phyloP scores from a whole-genome alignment of 1,140 invertebrate genomes.

The Thaumatotibia leucotreta region DNA sequence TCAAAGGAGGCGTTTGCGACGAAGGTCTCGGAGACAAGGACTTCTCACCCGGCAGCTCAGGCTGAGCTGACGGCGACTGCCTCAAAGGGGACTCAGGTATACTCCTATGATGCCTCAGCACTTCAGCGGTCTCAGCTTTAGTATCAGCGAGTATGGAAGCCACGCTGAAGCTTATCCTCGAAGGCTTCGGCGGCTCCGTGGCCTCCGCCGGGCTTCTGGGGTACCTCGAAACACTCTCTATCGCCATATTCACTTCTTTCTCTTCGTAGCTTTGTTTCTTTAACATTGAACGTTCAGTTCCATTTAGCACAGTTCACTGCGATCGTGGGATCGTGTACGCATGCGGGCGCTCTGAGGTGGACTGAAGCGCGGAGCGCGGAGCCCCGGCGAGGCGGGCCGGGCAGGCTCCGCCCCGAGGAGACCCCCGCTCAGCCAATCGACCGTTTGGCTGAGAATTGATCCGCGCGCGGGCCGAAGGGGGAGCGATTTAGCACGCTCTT shows the following conservation, averaged over 20 bases:
- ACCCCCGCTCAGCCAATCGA: constrained; percentile 65
- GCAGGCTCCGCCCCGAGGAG: constrained; percentile 40
- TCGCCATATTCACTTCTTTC: constrained; percentile 76
- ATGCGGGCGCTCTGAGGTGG: constrained; percentile 68
- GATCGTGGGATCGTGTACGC: constrained; percentile 68
- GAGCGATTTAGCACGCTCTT: constrained; percentile 74
- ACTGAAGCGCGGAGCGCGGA: constrained; percentile 51
- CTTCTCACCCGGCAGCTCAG: constrained; percentile 65
- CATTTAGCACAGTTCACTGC: constrained; percentile 70
- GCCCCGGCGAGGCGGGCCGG: constrained; percentile 35
- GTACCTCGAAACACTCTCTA: constrained; percentile 73
- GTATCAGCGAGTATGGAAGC: constrained; percentile 82
- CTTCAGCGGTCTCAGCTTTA: constrained; percentile 71
- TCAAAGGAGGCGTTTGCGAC: constrained; percentile 58
- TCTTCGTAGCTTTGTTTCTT: constrained; percentile 69
- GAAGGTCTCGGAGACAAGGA: constrained; percentile 49
- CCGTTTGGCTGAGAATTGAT: constrained; percentile 63
- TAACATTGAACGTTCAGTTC: constrained; percentile 74
- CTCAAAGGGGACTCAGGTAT: constrained; percentile 68
- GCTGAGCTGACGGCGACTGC: constrained; percentile 64
- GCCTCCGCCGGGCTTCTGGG: constrained; percentile 75
- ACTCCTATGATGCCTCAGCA: constrained; percentile 66
- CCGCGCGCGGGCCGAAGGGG: constrained; percentile 59
- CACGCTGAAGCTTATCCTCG: constrained; percentile 83
- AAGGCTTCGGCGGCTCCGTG: constrained; percentile 76